Conservation (phyloP, 2,797 vertebrate genomes). For the Pogoniulus pusillus region DNA sequence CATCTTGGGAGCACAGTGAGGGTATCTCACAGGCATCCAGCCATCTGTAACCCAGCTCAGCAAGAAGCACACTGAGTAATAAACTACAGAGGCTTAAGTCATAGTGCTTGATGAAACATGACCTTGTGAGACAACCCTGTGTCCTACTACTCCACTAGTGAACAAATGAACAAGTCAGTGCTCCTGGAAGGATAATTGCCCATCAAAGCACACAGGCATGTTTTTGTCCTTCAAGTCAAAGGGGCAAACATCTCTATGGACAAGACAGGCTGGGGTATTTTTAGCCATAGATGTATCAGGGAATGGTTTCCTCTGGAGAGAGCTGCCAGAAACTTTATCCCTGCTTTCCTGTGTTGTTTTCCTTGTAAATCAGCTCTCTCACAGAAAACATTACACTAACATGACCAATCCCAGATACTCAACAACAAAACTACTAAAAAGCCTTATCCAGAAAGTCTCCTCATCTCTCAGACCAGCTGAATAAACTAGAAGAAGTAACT, state of each 20-base stretch:
- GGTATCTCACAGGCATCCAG: background rate
- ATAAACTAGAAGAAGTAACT: background rate
- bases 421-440: background rate
- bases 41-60: background rate
- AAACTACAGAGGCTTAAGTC: background rate
- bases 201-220: background rate
- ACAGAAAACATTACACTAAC: slow-evolving; percentile 1
- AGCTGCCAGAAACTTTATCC: slow-evolving; percentile 39
- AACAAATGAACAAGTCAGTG: background rate
- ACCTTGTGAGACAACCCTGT: background rate
- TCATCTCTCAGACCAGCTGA: slow-evolving; percentile 23
- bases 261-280: background rate
- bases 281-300: background rate
- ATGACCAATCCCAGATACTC: background rate
- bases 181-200: background rate
- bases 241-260: background rate
- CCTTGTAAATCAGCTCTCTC: slow-evolving; percentile 22
- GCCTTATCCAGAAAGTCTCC: background rate
- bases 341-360: slow-evolving; percentile 29
- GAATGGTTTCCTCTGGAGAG: background rate
- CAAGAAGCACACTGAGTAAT: background rate
- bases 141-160: background rate
- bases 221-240: background rate
- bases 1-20: background rate
- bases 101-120: background rate